phyloP scores from a whole-genome alignment of 1,140 invertebrate species.

The Harpegnathos saltator region DNA sequence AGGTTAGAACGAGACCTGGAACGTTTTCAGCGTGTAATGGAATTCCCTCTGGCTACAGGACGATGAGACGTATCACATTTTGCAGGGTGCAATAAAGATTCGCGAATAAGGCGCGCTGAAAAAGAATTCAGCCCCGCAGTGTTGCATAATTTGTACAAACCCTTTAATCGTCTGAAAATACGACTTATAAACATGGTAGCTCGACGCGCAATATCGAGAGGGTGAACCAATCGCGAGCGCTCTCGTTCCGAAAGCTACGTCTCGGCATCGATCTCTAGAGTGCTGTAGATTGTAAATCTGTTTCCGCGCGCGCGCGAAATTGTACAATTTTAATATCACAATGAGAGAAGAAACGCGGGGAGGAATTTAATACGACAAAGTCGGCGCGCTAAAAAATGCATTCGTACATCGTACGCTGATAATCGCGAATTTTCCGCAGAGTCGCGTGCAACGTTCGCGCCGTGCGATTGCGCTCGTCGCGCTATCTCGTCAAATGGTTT shows the following conservation, averaged over 20 bases:
- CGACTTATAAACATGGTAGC: neutral
- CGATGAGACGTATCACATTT: constrained; percentile 59
- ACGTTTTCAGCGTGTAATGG: constrained; percentile 71
- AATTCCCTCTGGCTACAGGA: constrained; percentile 69
- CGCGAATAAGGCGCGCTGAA: constrained; percentile 33
- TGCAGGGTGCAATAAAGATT: constrained; percentile 51
- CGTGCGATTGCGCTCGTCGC: neutral
- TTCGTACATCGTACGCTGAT: neutral
- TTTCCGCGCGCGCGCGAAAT: neutral
- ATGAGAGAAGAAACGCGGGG: too few relatives aligned
- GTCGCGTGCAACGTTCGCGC: neutral
- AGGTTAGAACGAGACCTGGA: constrained; percentile 26
- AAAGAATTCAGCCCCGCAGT: constrained; percentile 10
- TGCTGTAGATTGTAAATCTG: neutral
- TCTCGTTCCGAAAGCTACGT: neutral
- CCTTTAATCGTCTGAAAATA: constrained; percentile 35
- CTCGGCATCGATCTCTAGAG: neutral
- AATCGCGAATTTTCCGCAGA: constrained; percentile 28
- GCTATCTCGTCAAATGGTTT: constrained; percentile 70
- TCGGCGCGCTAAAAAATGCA: neutral
- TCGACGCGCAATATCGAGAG: neutral
- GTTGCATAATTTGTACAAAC: constrained; percentile 47
- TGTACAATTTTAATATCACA: constrained; percentile 3
- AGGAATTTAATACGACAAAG: neutral
- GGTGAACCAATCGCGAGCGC: neutral